Evolutionary conservation across 2,888 invertebrate genomes (phyloP), one percentile per base, ranked within the genome.

Genomic region (Yponomeuta malinellus): DNA sequence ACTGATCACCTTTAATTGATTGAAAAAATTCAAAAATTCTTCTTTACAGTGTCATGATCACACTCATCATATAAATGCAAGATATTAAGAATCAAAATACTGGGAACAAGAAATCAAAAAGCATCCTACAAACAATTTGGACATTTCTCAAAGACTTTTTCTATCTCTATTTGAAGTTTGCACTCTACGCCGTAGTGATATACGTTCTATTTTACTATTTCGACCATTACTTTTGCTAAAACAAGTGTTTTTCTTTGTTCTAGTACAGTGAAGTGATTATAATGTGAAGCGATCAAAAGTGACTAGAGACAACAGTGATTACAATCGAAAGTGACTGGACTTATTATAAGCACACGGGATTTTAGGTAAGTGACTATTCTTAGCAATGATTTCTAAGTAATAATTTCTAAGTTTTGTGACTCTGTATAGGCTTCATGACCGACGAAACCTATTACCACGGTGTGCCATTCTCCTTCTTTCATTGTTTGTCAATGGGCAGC

Each of bases 181-280:
- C 86, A 0, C 71, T 88, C 0, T 90, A 90, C 74, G 91, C 92
- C 1, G 66, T 92, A 63, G 79, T 81, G 1, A 85, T 92, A 52
- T 92, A 89, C 74, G 75, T 87, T 0, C 33, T 90, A 10, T 90
- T 91, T 74, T 90, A 89, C 74, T 86, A 86, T 74, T 91, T 88
- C 77, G 91, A 91, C 73, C 86, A 86, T 74, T 91, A 88, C 79
- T 85, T 90, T 75, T 86, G 85, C 37, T 86, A 79, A 81, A 74
- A 74, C 43, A 72, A 71, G 65, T 74, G 69, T 71, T 73, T 71
- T 74, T 73, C 75, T 76, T 68, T 8, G 10, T 65, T 65, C 33
- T 68, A 68, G 68, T 68, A 48, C 23, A n/a, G 74, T 76, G 76
- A 59, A 78, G 77, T 76, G 74, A 77, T 75, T 75, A 83, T 75